A percentile compares a stretch with the other conserved stretches of the same genome.
Evolutionary conservation across 64 coral and sea anemone genomes (phyloP).

Genomic region (Astreopora myriophthalma): DNA sequence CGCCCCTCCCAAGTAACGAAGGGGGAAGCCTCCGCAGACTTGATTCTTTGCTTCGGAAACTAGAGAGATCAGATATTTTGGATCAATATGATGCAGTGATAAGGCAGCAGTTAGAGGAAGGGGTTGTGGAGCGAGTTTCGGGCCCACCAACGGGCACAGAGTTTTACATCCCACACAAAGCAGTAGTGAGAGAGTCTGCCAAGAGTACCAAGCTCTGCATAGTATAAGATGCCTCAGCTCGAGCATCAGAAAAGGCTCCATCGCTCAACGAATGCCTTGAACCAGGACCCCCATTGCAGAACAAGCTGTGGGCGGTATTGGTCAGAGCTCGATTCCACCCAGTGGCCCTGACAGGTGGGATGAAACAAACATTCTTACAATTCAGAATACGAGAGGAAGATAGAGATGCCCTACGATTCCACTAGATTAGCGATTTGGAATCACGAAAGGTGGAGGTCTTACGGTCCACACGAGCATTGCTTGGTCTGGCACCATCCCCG

Average conservation of each 20-base stretch:
- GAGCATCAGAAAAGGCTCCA: too few species aligned
- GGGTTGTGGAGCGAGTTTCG: too few species aligned
- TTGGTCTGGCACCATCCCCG: slow-evolving; percentile 44
- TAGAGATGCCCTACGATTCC: slow-evolving; percentile 2
- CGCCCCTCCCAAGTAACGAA: background rate
- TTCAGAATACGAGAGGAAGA: background rate
- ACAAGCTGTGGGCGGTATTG: too few species aligned
- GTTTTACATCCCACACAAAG: too few species aligned
- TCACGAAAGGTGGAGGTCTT: background rate
- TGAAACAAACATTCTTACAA: background rate
- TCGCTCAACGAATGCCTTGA: too few species aligned
- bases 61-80: background rate
- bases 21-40: background rate
- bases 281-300: too few species aligned
- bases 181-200: too few species aligned
- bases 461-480: slow-evolving; percentile 50
- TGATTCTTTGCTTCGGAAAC: background rate
- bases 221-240: too few species aligned
- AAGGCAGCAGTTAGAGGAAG: background rate
- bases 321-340: too few species aligned
- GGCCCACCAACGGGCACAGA: too few species aligned
- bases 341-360: too few species aligned
- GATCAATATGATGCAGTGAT: slow-evolving; percentile 15
- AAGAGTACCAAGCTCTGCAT: too few species aligned
- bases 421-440: background rate